phyloP scores from a whole-genome alignment of 2,888 invertebrate genomes.

The Phortica okadai region DNA sequence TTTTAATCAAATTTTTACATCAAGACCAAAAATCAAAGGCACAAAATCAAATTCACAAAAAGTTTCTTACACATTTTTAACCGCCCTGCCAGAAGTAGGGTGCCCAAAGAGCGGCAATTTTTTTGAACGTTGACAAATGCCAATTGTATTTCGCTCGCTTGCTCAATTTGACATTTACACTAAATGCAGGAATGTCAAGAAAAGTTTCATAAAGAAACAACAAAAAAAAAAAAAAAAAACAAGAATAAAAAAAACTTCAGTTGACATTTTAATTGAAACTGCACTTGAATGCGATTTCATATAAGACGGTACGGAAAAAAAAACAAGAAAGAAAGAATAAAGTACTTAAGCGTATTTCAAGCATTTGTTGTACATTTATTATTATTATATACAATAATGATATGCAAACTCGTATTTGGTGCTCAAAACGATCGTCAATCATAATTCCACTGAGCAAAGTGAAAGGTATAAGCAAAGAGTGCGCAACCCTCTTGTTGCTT shows the following conservation, averaged over 20 bases:
- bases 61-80: neutral
- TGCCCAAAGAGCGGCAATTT: neutral
- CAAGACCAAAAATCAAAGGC: neutral
- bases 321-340: neutral
- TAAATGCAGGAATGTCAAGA: neutral
- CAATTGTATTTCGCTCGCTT: slow-evolving; percentile 13
- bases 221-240: too few species aligned
- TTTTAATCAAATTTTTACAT: neutral
- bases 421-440: slow-evolving; percentile 25
- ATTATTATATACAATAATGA: neutral
- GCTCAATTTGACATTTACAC: slow-evolving; percentile 15
- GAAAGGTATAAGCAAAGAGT: neutral
- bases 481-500: neutral
- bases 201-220: neutral
- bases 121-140: neutral
- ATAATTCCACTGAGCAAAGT: neutral
- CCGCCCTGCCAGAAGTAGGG: neutral
- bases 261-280: slow-evolving; percentile 18
- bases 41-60: neutral
- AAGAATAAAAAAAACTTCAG: neutral
- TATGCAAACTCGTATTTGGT: slow-evolving; percentile 11
- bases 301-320: neutral
- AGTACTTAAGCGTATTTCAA: neutral
- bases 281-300: neutral
- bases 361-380: slow-evolving; percentile 18